Evolutionary conservation across 1,140 invertebrate species (phyloP).

Genomic region (Nautilus pompilius): DNA sequence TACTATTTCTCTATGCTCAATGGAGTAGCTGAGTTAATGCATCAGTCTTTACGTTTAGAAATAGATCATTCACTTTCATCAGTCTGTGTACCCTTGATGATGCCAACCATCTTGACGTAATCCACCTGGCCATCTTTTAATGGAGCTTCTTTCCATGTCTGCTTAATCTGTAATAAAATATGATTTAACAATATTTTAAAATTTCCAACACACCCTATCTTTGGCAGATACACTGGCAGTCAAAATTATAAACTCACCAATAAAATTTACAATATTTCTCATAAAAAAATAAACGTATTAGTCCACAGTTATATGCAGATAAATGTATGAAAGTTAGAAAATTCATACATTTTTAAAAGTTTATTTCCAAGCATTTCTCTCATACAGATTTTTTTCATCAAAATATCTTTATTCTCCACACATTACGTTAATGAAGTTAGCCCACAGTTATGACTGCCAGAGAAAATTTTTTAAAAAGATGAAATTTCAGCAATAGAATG

Average conservation of each 20-base stretch:
- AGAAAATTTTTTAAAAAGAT: no score
- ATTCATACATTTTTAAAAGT: no score
- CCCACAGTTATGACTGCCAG: no score
- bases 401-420: no score
- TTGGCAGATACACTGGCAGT: neutral
- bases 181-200: neutral
- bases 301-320: neutral
- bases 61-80: conserved; percentile 29
- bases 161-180: conserved; percentile 66
- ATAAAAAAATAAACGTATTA: neutral
- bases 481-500: no score
- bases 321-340: neutral
- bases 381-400: no score
- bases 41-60: no score
- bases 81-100: conserved; percentile 62
- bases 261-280: neutral
- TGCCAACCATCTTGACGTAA: conserved; percentile 82
- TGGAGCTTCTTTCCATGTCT: conserved; percentile 92
- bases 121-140: conserved; percentile 92
- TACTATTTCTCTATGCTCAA: no score
- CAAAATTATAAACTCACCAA: neutral
- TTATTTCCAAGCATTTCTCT: no score
- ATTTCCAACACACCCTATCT: neutral
- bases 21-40: no score
- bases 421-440: no score